Evolutionary conservation across 2,888 invertebrate genomes (phyloP).

Genomic region (Drosophila melanosoma): DNA sequence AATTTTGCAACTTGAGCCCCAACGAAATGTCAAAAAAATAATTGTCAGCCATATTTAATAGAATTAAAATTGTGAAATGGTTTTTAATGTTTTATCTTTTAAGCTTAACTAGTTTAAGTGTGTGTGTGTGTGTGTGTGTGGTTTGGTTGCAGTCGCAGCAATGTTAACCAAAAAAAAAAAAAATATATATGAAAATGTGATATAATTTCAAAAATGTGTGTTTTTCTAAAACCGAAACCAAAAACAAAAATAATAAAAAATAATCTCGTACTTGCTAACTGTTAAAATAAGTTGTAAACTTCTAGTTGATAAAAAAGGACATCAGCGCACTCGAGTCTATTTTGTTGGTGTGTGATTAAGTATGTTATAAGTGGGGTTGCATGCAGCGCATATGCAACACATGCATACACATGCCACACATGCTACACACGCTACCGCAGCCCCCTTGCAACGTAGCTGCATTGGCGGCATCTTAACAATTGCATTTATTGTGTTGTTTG

Average conservation of each 20-base stretch:
- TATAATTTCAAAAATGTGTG: conserved; percentile 79
- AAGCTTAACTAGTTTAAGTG: conserved; percentile 62
- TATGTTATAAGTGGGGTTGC: conserved; percentile 75
- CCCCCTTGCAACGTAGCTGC: conserved; percentile 42
- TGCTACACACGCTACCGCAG: conserved; percentile 20
- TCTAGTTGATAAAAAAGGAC: conserved; percentile 13
- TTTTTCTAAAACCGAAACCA: conserved; percentile 59
- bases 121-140: conserved; percentile 21
- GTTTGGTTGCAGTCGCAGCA: conserved; percentile 48
- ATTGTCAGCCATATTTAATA: conserved; percentile 47
- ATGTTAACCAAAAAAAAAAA: conserved; percentile 35
- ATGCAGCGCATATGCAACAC: neutral
- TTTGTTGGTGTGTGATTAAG: conserved; percentile 34
- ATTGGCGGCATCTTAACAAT: conserved; percentile 51
- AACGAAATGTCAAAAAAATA: conserved; percentile 49
- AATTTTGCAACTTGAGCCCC: conserved; percentile 46
- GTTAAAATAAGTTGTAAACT: conserved; percentile 40
- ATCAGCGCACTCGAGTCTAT: conserved; percentile 26
- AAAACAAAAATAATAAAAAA: conserved; percentile 27
- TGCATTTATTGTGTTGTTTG: conserved; percentile 78
- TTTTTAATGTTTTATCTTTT: conserved; percentile 65
- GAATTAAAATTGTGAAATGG: conserved; percentile 21
- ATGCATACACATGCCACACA: neutral
- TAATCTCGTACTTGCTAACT: conserved; percentile 36
- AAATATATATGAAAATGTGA: conserved; percentile 56